Evolutionary conservation across 2,113 vertebrate species (phyloP).

Genomic region (Silurus asotus): DNA sequence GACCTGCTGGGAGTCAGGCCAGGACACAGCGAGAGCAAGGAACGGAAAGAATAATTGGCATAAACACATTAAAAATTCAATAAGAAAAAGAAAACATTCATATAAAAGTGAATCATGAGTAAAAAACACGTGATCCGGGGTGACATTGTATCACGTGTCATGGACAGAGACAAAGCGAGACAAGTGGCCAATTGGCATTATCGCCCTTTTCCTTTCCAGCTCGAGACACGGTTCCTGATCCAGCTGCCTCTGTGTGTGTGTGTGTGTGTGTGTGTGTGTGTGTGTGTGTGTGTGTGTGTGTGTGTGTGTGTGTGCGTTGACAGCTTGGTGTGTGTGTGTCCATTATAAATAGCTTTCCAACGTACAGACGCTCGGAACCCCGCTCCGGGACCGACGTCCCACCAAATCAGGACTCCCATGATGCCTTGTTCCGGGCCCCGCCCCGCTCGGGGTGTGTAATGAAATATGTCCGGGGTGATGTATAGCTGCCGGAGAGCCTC

Average conservation of each 20-base stretch:
- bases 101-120: not conserved
- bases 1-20: constrained; percentile 5
- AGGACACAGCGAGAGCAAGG: not conserved
- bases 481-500: constrained; percentile 76
- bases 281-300: constrained; percentile 1
- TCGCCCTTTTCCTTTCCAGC: constrained; percentile 44
- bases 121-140: not conserved
- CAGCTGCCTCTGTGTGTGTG: constrained; percentile 6
- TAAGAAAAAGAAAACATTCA: not conserved
- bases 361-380: constrained; percentile 13
- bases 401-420: constrained; percentile 67
- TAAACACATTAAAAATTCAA: not conserved
- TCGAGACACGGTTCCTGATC: constrained; percentile 26
- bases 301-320: constrained; percentile 31
- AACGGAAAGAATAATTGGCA: not conserved
- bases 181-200: constrained; percentile 47
- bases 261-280: constrained; percentile 26
- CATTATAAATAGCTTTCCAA: constrained; percentile 50
- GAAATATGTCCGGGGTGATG: constrained; percentile 81
- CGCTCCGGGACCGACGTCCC: constrained; percentile 69
- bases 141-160: not conserved
- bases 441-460: constrained; percentile 72
- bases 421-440: constrained; percentile 71
- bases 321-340: constrained; percentile 35
- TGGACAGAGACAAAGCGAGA: constrained; percentile 50